phyloP scores from a whole-genome alignment of 1,140 invertebrate species.

The Pogonomyrmex californicus region DNA sequence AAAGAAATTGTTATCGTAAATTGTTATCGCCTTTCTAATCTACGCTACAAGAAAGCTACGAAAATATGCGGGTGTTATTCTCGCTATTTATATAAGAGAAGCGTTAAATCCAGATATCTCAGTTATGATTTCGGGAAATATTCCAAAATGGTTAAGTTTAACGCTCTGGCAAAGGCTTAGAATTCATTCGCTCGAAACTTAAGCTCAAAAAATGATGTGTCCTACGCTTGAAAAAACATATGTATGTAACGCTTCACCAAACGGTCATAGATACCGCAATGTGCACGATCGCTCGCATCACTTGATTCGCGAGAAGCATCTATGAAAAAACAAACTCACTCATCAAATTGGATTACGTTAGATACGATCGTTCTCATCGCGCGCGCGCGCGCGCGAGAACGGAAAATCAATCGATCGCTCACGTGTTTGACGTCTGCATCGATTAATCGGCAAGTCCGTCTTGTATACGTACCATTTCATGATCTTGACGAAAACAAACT shows the following conservation, averaged over 20 bases:
- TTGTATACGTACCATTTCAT: slow-evolving; percentile 57
- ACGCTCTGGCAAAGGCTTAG: slow-evolving; percentile 8
- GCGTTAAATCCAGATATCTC: slow-evolving; percentile 12
- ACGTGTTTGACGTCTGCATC: not conserved
- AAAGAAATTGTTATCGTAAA: not conserved
- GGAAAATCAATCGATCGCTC: not conserved
- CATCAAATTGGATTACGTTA: not conserved
- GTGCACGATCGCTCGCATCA: not conserved
- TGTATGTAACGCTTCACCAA: not conserved
- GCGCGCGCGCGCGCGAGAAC: too few species aligned
- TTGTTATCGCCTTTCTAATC: too few species aligned
- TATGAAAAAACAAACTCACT: too few species aligned
- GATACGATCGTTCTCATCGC: not conserved
- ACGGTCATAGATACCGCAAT: not conserved
- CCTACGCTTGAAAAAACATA: not conserved
- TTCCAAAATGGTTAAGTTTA: slow-evolving; percentile 23
- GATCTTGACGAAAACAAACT: slow-evolving; percentile 17
- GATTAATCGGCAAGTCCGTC: not conserved
- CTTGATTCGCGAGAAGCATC: not conserved
- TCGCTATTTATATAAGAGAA: slow-evolving; percentile 32
- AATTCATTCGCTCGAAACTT: not conserved
- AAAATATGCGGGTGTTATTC: not conserved
- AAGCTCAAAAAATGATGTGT: not conserved
- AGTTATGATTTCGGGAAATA: slow-evolving; percentile 19
- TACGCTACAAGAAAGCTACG: not conserved